Evolutionary conservation across 2,888 invertebrate genomes (phyloP), one percentile per base, ranked within the genome.

Genomic region (Ormyrus nitidulus): DNA sequence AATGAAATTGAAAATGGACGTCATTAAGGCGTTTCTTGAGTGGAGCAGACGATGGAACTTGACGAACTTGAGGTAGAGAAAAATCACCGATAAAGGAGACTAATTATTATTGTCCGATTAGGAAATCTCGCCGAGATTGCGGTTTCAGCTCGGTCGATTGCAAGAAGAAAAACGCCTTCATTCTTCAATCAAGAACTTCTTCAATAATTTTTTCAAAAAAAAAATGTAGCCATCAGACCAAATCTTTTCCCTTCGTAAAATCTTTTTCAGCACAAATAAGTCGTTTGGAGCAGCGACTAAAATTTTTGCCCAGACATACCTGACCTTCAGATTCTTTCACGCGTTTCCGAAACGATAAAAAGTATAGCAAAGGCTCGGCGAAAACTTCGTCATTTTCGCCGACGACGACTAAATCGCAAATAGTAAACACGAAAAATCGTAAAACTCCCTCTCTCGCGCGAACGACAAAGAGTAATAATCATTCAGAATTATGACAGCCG

Each of bases 1-100:
- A 69, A 76, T 76, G 62, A 69, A 69, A 62, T 76, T 69, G 69
- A 69, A 76, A 76, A 68, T 62, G 69, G 62, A 62, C 11, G 62
- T 69, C 75, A 61, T 59, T 74, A 74, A 65, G 19, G 65, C 13
- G 74, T n/a, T 34, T 44, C 75, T 11, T 56, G 19, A 49, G 34
- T 34, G 10, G 54, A 13, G 9, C 3, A 13, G 62, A 72, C 46
- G 54, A 48, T 19, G 73, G 49, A 65, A 13, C 10, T 62, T 61
- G n/a, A 56, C 7, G 6, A 34, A 19, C 7, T n/a, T 49, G 49
- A 51, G 44, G 2, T 2, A 7, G 6, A 10, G 7, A 48, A 73
- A 54, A 64, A 72, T 53, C n/a, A 64, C 44, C 46, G 46, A 0
- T 19, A 9, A 53, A 44, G 9, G 56, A 44, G 44, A 75, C 62